phyloP scores from a whole-genome alignment of 35 echinoderm and acorn worm species.

The Patiria miniata region DNA sequence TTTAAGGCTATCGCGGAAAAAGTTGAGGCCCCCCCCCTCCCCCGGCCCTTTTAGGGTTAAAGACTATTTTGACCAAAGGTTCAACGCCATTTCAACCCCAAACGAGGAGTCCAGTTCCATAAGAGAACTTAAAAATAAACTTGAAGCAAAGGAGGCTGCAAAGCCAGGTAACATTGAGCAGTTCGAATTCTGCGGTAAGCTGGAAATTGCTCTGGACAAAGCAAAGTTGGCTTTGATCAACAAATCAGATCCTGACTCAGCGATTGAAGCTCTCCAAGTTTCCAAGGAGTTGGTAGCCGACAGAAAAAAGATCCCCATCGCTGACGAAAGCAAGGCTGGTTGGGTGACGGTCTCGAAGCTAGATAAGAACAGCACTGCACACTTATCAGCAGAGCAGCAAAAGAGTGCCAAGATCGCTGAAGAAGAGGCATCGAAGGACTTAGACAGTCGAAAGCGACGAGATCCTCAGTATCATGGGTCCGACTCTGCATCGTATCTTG shows the following conservation, averaged over 20 bases:
- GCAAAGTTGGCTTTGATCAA: not conserved
- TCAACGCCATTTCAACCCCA: not conserved
- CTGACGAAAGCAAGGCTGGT: constrained; percentile 9
- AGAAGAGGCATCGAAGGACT: not conserved
- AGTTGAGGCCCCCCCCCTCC: no score
- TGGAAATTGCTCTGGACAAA: not conserved
- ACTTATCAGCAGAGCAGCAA: not conserved
- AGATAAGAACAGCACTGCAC: not conserved
- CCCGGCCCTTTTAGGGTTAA: no score
- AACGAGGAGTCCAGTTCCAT: not conserved
- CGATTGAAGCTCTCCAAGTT: not conserved
- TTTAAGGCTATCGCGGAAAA: no score
- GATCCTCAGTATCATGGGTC: not conserved
- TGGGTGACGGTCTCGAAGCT: not conserved
- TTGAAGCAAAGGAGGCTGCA: not conserved
- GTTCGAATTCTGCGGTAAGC: not conserved
- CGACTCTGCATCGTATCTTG: not conserved
- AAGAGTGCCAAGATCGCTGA: not conserved
- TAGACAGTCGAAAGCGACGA: not conserved
- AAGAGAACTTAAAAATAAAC: not conserved
- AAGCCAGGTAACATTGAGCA: not conserved
- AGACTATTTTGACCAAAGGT: not conserved
- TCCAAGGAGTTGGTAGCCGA: not conserved
- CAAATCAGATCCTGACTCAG: not conserved
- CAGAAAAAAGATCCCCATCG: not conserved